Base-by-base conservation (phyloP, 2,888 invertebrate genomes). In the Rhamphomyia laevipes region DNA sequence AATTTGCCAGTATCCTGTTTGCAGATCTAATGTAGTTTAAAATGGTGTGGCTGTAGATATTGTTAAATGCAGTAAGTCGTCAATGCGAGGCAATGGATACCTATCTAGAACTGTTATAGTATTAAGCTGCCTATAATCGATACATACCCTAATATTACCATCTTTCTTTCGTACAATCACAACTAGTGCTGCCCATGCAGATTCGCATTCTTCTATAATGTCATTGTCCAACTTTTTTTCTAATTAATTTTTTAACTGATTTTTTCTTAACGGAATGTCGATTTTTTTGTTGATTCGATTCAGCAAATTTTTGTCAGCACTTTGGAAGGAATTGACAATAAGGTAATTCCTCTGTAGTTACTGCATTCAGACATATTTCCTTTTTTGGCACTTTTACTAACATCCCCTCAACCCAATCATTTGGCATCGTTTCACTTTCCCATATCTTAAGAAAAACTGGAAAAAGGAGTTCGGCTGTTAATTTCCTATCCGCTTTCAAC, bases 121-220 rank as follows among this genome's bases (percentile, higher is more conserved):
- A 40, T 50, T 50, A 4, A 50, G 18, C 21, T 43, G 15, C 11
- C 50, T 27, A 27, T 50, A 50, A 18, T 47, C 44, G 11, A 50
- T 40, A 7, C 44, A 47, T 1, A 62, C 48, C 6, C 61, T n/a
- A 3, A 49, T 21, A 1, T 47, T 45, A 0, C 59, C 61, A 48
- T 60, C 44, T 41, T 56, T 56, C 50, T 62, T 61, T 7, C 51
- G 47, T 0, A 59, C 56, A 23, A 62, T 16, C 1, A 17, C 41
- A 2, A 57, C 42, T 17, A 37, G 50, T 15, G 47, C 9, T 3
- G 43, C 30, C 47, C 50, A 50, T 40, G 49, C 23, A 4, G 44
- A 49, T 23, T 49, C 49, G 18, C 49, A 46, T 41, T 43, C 40
- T n/a, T 50, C 45, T 17, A 47, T 50, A 1, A 61, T 56, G 5